A percentile compares a stretch with the other conserved stretches of the same genome.
phyloP scores from a whole-genome alignment of 2,797 vertebrate genomes.

The Falco rusticolus region DNA sequence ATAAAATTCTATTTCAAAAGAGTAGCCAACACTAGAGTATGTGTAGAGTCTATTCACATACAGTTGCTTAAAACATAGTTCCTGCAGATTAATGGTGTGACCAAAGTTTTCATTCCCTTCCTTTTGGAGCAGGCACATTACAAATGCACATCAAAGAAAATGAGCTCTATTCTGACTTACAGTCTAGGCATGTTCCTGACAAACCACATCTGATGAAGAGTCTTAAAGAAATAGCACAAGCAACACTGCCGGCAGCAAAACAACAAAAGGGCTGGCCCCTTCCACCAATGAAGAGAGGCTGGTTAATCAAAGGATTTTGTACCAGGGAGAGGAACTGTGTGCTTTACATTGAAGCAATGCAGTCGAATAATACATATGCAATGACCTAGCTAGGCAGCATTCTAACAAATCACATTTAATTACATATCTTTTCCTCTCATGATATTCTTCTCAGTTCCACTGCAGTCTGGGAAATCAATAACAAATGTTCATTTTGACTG shows the following conservation, averaged over 20 bases:
- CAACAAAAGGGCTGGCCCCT: conserved; percentile 46
- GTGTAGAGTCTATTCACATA: not conserved
- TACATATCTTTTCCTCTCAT: not conserved
- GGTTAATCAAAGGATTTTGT: conserved; percentile 23
- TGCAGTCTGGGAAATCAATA: conserved; percentile 38
- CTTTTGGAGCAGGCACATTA: conserved; percentile 44
- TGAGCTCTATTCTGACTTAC: conserved; percentile 59
- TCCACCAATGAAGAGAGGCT: not conserved
- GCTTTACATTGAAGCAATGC: not conserved
- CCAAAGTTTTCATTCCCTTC: conserved; percentile 45
- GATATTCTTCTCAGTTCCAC: conserved; percentile 13
- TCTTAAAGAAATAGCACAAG: conserved; percentile 53
- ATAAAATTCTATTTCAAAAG: not conserved
- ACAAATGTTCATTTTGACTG: conserved; percentile 51
- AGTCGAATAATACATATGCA: not conserved
- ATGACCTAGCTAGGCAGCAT: conserved; percentile 26
- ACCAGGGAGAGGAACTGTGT: not conserved
- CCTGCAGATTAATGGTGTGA: conserved; percentile 24
- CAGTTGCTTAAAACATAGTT: conserved; percentile 12
- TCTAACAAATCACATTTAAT: conserved; percentile 27
- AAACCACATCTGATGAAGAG: conserved; percentile 63
- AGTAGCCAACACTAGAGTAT: not conserved
- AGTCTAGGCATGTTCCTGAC: conserved; percentile 59
- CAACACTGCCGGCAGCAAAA: conserved; percentile 27
- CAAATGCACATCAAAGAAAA: conserved; percentile 57